Conservation (phyloP, 2,888 invertebrate species). For the Tipula helvola region DNA sequence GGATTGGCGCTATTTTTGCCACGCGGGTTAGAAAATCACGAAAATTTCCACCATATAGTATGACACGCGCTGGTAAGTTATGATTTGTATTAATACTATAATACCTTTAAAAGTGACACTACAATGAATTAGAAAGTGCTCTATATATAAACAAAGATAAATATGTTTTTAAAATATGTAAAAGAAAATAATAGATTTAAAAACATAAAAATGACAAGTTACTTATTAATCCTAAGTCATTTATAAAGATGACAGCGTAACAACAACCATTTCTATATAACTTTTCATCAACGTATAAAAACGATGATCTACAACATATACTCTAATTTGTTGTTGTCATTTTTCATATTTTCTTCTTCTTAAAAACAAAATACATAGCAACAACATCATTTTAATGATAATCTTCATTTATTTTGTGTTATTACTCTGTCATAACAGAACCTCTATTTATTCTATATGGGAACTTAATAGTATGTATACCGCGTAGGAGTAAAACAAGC, state of each 20-base stretch:
- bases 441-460: not conserved
- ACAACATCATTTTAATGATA: not conserved
- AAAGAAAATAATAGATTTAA: not conserved
- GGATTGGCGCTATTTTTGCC: slow-evolving; percentile 30
- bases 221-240: not conserved
- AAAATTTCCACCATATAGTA: slow-evolving; percentile 32
- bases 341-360: not conserved
- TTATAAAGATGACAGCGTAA: not conserved
- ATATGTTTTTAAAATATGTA: not conserved
- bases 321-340: not conserved
- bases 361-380: not conserved
- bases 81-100: not conserved
- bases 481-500: not conserved
- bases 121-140: not conserved
- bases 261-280: not conserved
- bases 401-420: not conserved
- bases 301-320: not conserved
- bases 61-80: slow-evolving; percentile 31
- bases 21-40: slow-evolving; percentile 31
- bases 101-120: not conserved
- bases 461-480: not conserved
- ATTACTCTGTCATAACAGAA: not conserved
- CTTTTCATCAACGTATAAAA: not conserved
- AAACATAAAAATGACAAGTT: not conserved
- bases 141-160: not conserved